A percentile compares a stretch with the other conserved stretches of the same genome.
Conservation (phyloP, 2,888 invertebrate genomes). For the Pyralis farinalis region DNA sequence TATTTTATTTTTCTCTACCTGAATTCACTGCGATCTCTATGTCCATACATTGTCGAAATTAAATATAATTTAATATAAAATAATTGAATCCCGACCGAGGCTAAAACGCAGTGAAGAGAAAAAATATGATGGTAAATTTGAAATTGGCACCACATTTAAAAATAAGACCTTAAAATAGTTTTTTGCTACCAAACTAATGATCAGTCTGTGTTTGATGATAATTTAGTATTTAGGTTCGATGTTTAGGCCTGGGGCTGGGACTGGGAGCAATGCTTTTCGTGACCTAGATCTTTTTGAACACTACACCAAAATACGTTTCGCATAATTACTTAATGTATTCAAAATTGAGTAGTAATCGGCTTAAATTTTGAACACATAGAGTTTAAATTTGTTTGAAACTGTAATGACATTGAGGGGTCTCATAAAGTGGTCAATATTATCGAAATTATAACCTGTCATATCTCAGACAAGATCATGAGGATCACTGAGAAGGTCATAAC, state of each 20-base stretch:
- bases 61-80: too few species aligned
- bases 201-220: slow-evolving; percentile 64
- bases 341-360: slow-evolving; percentile 22
- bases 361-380: slow-evolving; percentile 25
- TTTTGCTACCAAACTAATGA: slow-evolving; percentile 58
- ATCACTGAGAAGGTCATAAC: slow-evolving; percentile 60
- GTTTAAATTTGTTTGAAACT: slow-evolving; percentile 25
- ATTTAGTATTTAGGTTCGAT: slow-evolving; percentile 71
- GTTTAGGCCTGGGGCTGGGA: slow-evolving; percentile 63
- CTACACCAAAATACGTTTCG: slow-evolving; percentile 35
- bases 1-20: too few species aligned
- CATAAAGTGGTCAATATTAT: slow-evolving; percentile 39
- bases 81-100: too few species aligned
- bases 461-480: slow-evolving; percentile 63
- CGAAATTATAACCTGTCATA: slow-evolving; percentile 76
- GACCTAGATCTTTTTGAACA: slow-evolving; percentile 72
- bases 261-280: slow-evolving; percentile 70
- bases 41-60: too few species aligned
- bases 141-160: slow-evolving; percentile 7
- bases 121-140: neutral
- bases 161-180: slow-evolving; percentile 16
- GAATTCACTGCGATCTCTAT: too few species aligned
- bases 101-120: neutral
- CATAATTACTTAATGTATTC: slow-evolving; percentile 23
- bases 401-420: slow-evolving; percentile 24